Conservation (phyloP, 2,888 invertebrate species). For the Drosophila siamana region DNA sequence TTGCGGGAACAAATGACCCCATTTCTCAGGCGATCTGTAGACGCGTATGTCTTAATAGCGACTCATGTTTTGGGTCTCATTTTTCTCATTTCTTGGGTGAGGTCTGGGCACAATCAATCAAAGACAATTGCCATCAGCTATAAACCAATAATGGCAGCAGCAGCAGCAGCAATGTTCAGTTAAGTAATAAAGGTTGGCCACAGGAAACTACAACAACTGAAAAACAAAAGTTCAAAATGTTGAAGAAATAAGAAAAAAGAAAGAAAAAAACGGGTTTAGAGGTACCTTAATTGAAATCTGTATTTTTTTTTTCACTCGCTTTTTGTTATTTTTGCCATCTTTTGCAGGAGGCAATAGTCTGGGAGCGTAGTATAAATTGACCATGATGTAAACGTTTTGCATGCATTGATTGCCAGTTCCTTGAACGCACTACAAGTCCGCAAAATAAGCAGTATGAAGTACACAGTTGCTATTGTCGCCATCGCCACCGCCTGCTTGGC, state of each 20-base stretch:
- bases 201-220: constrained; percentile 37
- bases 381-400: constrained; percentile 46
- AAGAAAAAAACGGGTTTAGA: constrained; percentile 45
- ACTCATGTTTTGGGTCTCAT: constrained; percentile 48
- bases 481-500: constrained; percentile 76
- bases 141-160: constrained; percentile 6
- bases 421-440: constrained; percentile 59
- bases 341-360: constrained; percentile 32
- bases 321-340: constrained; percentile 25
- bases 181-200: constrained; percentile 58
- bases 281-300: constrained; percentile 27
- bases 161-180: constrained; percentile 24
- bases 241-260: too few species aligned
- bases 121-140: constrained; percentile 49
- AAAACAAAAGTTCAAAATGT: constrained; percentile 6
- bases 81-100: constrained; percentile 51
- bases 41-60: constrained; percentile 31
- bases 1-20: constrained; percentile 57
- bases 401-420: constrained; percentile 78
- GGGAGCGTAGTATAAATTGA: constrained; percentile 64
- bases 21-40: constrained; percentile 41
- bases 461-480: constrained; percentile 60
- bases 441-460: constrained; percentile 58
- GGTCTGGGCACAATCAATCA: constrained; percentile 68
- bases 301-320: constrained; percentile 6